Conservation (phyloP, 2,113 vertebrate species). For the Okapia johnstoni region DNA sequence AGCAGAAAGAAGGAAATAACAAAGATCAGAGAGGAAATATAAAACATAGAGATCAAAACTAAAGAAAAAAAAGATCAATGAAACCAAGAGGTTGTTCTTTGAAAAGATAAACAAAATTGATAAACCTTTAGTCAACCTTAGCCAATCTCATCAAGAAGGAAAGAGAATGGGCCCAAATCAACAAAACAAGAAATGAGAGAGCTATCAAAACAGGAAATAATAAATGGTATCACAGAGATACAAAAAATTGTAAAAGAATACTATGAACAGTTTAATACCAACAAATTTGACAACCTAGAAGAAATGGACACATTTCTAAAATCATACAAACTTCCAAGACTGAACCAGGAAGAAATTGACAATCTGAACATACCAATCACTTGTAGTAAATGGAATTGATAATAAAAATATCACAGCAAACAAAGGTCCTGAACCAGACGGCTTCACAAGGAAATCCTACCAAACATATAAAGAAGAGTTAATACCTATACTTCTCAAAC, state of each 20-base stretch:
- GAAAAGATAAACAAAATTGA: background rate
- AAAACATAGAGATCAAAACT: background rate
- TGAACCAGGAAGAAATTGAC: background rate
- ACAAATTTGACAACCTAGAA: background rate
- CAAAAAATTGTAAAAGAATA: background rate
- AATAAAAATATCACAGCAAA: background rate
- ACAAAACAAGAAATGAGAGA: background rate
- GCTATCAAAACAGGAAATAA: background rate
- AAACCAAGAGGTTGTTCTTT: background rate
- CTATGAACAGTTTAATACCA: background rate
- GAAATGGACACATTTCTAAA: background rate
- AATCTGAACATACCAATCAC: background rate
- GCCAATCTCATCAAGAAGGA: background rate
- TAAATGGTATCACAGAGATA: background rate
- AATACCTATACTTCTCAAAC: background rate
- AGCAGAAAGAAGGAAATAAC: background rate
- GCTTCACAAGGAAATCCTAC: background rate
- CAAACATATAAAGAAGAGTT: background rate
- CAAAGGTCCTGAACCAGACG: background rate
- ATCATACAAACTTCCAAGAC: background rate
- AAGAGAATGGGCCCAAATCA: background rate
- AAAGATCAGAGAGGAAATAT: background rate
- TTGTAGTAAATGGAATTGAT: background rate
- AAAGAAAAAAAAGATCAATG: background rate
- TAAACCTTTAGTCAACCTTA: background rate